These are phyloP conservation scores for Tiphia femorata DNA, from an alignment of 2,888 invertebrate genomes.

Conservation along the genomic window DNA sequence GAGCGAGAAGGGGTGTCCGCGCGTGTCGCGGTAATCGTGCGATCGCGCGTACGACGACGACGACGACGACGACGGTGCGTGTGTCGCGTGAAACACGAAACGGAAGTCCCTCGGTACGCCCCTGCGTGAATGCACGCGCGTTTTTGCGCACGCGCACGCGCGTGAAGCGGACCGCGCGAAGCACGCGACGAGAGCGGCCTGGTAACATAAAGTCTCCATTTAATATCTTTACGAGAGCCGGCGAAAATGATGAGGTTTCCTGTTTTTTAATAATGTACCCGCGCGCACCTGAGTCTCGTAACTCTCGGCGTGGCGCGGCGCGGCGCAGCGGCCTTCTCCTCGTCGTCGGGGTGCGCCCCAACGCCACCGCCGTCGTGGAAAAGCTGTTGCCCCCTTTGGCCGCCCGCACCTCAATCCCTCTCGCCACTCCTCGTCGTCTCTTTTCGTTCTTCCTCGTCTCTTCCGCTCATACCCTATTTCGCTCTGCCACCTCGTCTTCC, in stretches of 20 bases:
- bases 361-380: conserved; percentile 24
- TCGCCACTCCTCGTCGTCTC: conserved; percentile 2
- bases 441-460: conserved; percentile 12
- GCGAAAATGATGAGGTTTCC: conserved; percentile 66
- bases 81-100: conserved; percentile 8
- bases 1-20: background rate
- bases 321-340: conserved; percentile 2
- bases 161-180: too few species aligned
- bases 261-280: conserved; percentile 67
- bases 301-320: conserved; percentile 49
- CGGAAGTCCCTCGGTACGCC: conserved; percentile 4
- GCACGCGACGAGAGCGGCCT: conserved; percentile 35
- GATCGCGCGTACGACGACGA: background rate
- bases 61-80: background rate
- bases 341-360: background rate
- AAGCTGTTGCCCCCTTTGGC: conserved; percentile 26
- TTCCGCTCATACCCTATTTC: conserved; percentile 14
- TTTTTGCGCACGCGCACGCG: conserved; percentile 27
- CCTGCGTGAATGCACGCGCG: conserved; percentile 11
- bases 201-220: conserved; percentile 66
- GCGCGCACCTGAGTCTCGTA: conserved; percentile 65
- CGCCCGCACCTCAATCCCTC: conserved; percentile 19
- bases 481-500: conserved; percentile 24
- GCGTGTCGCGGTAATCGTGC: background rate
- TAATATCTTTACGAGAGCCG: conserved; percentile 65